phyloP scores from a whole-genome alignment of 2,797 vertebrate species.

The Miichthys miiuy region DNA sequence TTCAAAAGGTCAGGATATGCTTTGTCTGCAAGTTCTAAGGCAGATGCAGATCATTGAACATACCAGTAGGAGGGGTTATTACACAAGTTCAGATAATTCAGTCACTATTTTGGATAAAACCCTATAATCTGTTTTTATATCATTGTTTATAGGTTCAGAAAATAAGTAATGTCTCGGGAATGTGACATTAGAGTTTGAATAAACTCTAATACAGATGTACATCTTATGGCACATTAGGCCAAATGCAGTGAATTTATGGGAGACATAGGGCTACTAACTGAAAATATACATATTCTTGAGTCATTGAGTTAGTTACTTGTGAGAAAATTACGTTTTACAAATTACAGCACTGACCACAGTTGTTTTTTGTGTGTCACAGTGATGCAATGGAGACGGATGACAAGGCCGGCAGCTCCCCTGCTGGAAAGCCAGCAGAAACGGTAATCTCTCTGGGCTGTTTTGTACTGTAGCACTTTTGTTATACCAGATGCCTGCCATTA shows the following conservation, averaged over 20 bases:
- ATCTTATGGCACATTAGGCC: background rate
- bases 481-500: background rate
- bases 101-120: background rate
- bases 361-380: slow-evolving; percentile 80
- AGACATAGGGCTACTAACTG: background rate
- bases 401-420: slow-evolving; percentile 88
- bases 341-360: background rate
- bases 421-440: slow-evolving; percentile 87
- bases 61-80: background rate
- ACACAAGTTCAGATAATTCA: background rate
- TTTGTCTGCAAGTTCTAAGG: background rate
- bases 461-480: background rate
- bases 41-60: background rate
- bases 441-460: slow-evolving; percentile 78
- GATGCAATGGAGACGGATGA: slow-evolving; percentile 98
- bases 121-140: background rate
- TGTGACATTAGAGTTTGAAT: background rate
- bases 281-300: background rate
- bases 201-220: background rate
- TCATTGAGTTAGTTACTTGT: background rate
- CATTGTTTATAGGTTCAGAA: background rate
- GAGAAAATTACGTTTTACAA: background rate
- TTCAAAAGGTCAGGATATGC: background rate
- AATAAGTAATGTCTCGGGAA: background rate
- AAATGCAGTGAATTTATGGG: background rate